phyloP scores from a whole-genome alignment of 2,113 vertebrate species.

The Butorides virescens region DNA sequence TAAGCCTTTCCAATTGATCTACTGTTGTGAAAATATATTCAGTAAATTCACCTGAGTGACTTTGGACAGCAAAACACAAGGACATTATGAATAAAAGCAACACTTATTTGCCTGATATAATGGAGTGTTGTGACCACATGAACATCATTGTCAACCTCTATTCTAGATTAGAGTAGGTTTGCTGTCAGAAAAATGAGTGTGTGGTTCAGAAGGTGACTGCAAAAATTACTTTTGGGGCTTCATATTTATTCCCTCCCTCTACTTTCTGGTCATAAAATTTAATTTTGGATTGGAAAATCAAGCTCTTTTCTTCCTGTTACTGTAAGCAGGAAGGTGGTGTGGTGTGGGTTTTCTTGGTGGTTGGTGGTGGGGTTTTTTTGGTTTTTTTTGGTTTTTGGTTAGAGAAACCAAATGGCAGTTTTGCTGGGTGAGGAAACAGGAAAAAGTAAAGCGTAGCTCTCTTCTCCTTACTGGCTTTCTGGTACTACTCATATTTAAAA shows the following conservation, averaged over 20 bases:
- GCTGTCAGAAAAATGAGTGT: constrained; percentile 23
- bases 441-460: not conserved
- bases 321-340: not conserved
- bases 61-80: constrained; percentile 34
- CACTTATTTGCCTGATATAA: constrained; percentile 4
- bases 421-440: not conserved
- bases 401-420: not conserved
- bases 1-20: constrained; percentile 39
- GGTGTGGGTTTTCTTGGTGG: no score
- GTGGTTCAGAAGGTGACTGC: constrained; percentile 21
- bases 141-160: not conserved
- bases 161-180: not conserved
- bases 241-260: not conserved
- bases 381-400: no score
- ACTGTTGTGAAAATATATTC: constrained; percentile 47
- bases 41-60: constrained; percentile 54
- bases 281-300: not conserved
- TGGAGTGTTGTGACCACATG: constrained; percentile 10
- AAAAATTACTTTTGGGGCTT: not conserved
- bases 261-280: not conserved
- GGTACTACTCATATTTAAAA: not conserved
- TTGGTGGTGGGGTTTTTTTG: not conserved
- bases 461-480: not conserved
- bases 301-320: not conserved
- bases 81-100: constrained; percentile 43